Conservation (phyloP, 2,888 invertebrate species). For the Phengaris arion region DNA sequence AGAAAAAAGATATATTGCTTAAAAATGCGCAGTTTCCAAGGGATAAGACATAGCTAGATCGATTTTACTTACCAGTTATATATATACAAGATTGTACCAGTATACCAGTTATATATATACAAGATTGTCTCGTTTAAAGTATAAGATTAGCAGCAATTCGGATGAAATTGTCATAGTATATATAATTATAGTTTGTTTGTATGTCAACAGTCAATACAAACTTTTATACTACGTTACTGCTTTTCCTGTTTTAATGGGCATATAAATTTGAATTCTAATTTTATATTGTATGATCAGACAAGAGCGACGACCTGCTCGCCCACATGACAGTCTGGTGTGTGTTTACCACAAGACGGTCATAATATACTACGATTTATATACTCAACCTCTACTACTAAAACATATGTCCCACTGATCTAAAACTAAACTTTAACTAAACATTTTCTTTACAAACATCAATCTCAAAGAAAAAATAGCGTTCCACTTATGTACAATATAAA, state of each 20-base stretch:
- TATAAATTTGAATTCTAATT: conserved; percentile 18
- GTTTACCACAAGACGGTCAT: neutral
- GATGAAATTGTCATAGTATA: neutral
- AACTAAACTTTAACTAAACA: neutral
- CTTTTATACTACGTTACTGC: neutral
- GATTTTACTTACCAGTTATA: no score
- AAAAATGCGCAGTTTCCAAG: no score
- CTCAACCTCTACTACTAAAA: neutral
- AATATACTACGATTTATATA: neutral
- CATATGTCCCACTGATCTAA: neutral
- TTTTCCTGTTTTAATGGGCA: conserved; percentile 4
- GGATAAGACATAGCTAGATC: no score
- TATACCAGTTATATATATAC: no score
- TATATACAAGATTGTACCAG: no score
- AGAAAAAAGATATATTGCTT: no score
- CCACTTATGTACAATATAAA: no score
- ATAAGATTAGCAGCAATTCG: neutral
- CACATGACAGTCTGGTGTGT: conserved; percentile 13
- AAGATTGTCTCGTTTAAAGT: no score
- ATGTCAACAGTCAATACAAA: conserved; percentile 15
- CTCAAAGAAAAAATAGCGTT: no score
- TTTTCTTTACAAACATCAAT: no score
- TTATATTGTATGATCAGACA: conserved; percentile 1
- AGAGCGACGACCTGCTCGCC: conserved; percentile 11
- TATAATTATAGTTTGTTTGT: conserved; percentile 1